A percentile compares a stretch with the other conserved stretches of the same genome.
phyloP scores from a whole-genome alignment of 2,797 vertebrate genomes.

The Sebastes steindachneri region DNA sequence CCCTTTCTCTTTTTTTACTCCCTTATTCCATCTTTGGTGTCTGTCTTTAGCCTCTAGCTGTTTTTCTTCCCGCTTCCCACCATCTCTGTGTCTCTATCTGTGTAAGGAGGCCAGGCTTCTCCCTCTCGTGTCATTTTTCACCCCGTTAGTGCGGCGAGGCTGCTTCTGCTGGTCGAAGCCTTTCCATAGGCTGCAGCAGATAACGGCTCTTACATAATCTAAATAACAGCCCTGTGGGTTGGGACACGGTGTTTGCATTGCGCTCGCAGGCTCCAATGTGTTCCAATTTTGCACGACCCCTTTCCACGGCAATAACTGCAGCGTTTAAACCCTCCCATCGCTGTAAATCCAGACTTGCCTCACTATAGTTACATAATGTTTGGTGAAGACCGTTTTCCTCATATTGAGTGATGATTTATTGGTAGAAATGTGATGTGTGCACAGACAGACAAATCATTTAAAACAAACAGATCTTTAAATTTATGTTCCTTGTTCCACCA shows the following conservation, averaged over 20 bases:
- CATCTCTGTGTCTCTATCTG: constrained; percentile 37
- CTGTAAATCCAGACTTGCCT: constrained; percentile 13
- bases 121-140: constrained; percentile 63
- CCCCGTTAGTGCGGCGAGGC: constrained; percentile 47
- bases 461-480: neutral
- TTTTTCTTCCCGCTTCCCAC: neutral
- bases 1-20: constrained; percentile 23
- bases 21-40: constrained; percentile 33
- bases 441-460: neutral
- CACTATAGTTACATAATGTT: constrained; percentile 24
- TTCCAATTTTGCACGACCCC: constrained; percentile 68
- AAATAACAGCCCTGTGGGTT: constrained; percentile 66
- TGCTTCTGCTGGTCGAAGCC: constrained; percentile 46
- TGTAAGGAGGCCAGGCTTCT: constrained; percentile 74
- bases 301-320: constrained; percentile 43
- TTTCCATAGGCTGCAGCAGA: constrained; percentile 67
- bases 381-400: constrained; percentile 4
- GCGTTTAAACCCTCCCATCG: constrained; percentile 28
- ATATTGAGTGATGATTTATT: neutral
- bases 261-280: constrained; percentile 47
- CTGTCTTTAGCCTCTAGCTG: constrained; percentile 12
- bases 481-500: neutral
- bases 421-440: neutral
- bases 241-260: constrained; percentile 57
- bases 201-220: constrained; percentile 75